These are phyloP conservation scores for Symphodus melops DNA, from an alignment of 2,113 vertebrate species.

Conservation along the genomic window DNA sequence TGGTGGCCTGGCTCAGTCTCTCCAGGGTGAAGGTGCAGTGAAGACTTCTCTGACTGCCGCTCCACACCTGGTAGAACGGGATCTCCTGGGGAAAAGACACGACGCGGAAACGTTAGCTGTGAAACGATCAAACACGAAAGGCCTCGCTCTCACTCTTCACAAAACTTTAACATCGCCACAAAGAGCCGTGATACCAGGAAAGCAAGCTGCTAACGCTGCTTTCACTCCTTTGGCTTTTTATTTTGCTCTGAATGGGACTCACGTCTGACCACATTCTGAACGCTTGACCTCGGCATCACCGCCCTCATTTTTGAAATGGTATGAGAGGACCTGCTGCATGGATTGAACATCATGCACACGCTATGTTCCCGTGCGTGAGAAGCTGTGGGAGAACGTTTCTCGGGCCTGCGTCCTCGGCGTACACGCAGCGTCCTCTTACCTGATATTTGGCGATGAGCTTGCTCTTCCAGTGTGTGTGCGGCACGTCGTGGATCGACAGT, in stretches of 20 bases:
- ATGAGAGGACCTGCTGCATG: no score
- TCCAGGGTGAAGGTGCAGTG: slow-evolving; percentile 95
- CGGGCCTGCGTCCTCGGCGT: no score
- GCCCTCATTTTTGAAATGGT: no score
- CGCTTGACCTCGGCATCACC: no score
- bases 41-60: slow-evolving; percentile 90
- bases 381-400: no score
- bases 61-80: slow-evolving; percentile 95
- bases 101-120: background rate
- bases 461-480: slow-evolving; percentile 95
- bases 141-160: background rate
- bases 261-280: no score
- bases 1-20: slow-evolving; percentile 88
- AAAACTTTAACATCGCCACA: background rate
- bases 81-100: slow-evolving; percentile 86
- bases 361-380: no score
- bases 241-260: no score
- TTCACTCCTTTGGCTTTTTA: no score
- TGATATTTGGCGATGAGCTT: slow-evolving; percentile 95
- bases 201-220: background rate
- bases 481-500: slow-evolving; percentile 91
- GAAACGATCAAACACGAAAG: background rate
- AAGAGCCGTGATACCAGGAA: background rate
- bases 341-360: no score
- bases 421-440: slow-evolving; percentile 75